Evolutionary conservation across 2,888 invertebrate genomes (phyloP), one percentile per base, ranked within the genome.

Genomic region (Monopis laevigella): DNA sequence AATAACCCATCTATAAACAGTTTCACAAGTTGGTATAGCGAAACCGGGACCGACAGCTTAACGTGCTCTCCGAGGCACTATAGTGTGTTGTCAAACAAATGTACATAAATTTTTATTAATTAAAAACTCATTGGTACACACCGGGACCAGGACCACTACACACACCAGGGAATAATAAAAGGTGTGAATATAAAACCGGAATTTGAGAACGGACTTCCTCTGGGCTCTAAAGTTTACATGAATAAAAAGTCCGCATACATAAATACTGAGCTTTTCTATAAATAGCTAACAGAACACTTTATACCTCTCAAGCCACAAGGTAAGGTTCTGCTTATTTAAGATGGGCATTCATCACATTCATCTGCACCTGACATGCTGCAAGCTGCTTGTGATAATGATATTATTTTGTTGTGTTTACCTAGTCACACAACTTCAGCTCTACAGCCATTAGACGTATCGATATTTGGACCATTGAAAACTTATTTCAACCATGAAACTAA

Each of bases 331-430:
- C 42, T 57, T 3, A 44, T 55, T 26, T 26, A 56, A 12, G 57
- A 60, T 45, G 55, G 54, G 17, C 56, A 58, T 43, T 48, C 48
- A 39, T 55, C 54, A 10, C 56, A 51, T 16, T 43, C 42, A 12
- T 48, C 46, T 36, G 43, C 48, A 21, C 43, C 42, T 8, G 40
- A 50, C 12, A 43, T 56, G 49, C 48, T 56, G 12, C 36, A 54
- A 42, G n/a, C 42, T 44, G 52, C 56, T 27, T 4, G 13, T 17
- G 44, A 51, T 14, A 51, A 57, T 47, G 48, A 54, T 32, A 46
- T 51, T 1, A 49, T 51, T 26, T 19, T 56, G 30, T 40, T 53
- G 13, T 53, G 48, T 45, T 48, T 54, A 38, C 51, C 52, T 30
- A 51, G 49, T 45, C 48, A 49, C 24, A 52, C 46, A 38, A 52